These are phyloP conservation scores for Microctonus brassicae DNA, from an alignment of 2,888 invertebrate species.

Conservation along the genomic window DNA sequence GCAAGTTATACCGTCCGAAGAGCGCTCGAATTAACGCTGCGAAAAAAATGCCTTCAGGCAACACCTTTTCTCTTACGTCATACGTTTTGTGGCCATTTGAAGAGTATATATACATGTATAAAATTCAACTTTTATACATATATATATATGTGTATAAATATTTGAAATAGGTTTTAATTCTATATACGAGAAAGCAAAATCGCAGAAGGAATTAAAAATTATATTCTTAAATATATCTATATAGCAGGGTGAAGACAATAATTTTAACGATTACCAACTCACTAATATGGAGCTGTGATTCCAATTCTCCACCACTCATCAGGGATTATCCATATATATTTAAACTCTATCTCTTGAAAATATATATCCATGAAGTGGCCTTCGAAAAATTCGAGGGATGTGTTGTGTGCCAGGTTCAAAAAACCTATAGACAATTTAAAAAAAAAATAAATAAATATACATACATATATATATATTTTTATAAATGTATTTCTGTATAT, in stretches of 20 bases:
- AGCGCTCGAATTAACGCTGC: slow-evolving; percentile 44
- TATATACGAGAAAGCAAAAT: not conserved
- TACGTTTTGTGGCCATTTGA: slow-evolving; percentile 9
- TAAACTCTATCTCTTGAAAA: not conserved
- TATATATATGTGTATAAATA: not conserved
- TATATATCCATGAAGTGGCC: slow-evolving; percentile 7
- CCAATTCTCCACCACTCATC: slow-evolving; percentile 21
- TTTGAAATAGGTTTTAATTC: not conserved
- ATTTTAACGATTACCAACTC: slow-evolving; percentile 61
- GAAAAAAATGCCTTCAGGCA: slow-evolving; percentile 31
- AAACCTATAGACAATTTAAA: slow-evolving; percentile 18
- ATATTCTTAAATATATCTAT: not conserved
- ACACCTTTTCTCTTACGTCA: slow-evolving; percentile 30
- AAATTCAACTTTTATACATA: not conserved
- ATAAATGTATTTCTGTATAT: too few relatives aligned
- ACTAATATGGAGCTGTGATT: slow-evolving; percentile 55
- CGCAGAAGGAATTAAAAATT: not conserved
- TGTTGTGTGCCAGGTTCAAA: slow-evolving; percentile 32
- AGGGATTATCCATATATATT: slow-evolving; percentile 15
- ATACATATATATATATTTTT: too few relatives aligned
- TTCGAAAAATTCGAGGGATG: slow-evolving; percentile 16
- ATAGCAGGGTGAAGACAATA: slow-evolving; percentile 47
- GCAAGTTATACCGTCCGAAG: slow-evolving; percentile 42
- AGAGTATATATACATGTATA: not conserved
- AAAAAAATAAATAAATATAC: slow-evolving; percentile 2